phyloP scores from a whole-genome alignment of 2,113 vertebrate species.

The Callionymus lyra region DNA sequence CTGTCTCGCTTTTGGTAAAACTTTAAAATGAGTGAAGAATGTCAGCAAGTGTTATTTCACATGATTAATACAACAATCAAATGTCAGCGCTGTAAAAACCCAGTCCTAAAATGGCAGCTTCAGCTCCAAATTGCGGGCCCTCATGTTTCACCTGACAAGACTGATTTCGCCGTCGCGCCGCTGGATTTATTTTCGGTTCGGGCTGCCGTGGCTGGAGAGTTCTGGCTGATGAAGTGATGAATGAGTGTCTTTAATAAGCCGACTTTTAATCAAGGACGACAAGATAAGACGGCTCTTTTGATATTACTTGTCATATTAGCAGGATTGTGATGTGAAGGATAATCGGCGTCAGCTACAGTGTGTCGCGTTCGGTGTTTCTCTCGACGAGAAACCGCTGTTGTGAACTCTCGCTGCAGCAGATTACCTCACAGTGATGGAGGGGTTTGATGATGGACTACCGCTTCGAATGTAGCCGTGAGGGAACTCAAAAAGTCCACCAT shows the following conservation, averaged over 20 bases:
- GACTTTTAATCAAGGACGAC: not conserved
- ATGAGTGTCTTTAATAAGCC: slow-evolving; percentile 4
- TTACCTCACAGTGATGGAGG: too few relatives aligned
- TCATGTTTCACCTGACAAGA: slow-evolving; percentile 25
- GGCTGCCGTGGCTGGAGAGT: too few relatives aligned
- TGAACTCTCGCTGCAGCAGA: too few relatives aligned
- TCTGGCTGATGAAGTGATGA: slow-evolving; percentile 14
- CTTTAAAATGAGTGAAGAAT: slow-evolving; percentile 34
- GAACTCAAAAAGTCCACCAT: too few relatives aligned
- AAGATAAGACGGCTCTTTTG: too few relatives aligned
- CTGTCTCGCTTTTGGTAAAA: slow-evolving; percentile 8
- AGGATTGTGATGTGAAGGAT: too few relatives aligned
- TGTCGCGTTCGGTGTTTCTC: too few relatives aligned
- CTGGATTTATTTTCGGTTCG: not conserved
- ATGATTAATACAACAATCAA: slow-evolving; percentile 37
- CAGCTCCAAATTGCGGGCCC: slow-evolving; percentile 24
- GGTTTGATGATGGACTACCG: too few relatives aligned
- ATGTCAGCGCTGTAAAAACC: slow-evolving; percentile 24
- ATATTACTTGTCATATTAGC: too few relatives aligned
- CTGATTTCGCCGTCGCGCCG: slow-evolving; percentile 22
- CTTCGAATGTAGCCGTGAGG: too few relatives aligned
- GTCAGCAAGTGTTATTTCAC: slow-evolving; percentile 28
- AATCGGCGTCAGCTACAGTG: too few relatives aligned
- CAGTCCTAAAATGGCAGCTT: slow-evolving; percentile 28
- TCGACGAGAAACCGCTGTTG: too few relatives aligned